Conservation (phyloP, 2,113 vertebrate genomes). For the Phalacrocorax aristotelis region DNA sequence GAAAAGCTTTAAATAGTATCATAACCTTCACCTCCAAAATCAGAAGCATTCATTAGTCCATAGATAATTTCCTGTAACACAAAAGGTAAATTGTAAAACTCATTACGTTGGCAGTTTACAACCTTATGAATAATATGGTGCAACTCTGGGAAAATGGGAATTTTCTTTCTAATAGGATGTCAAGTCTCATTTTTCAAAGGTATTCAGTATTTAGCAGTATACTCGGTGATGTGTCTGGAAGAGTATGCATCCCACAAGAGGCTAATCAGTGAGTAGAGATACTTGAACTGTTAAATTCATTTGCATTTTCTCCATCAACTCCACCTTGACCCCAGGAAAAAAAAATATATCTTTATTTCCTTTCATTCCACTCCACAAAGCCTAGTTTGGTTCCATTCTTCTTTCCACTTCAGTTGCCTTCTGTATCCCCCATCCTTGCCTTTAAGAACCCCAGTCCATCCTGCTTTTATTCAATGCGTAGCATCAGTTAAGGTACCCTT, state of each 20-base stretch:
- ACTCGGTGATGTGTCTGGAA: neutral
- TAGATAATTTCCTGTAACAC: neutral
- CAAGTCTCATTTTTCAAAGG: neutral
- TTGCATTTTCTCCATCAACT: neutral
- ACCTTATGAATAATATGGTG: neutral
- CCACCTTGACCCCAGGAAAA: neutral
- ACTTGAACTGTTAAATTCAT: neutral
- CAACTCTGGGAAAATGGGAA: neutral
- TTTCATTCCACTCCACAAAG: neutral
- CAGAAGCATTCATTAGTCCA: neutral
- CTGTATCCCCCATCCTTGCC: neutral
- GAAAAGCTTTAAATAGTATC: neutral
- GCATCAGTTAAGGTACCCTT: neutral
- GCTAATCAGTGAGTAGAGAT: neutral
- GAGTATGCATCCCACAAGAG: neutral
- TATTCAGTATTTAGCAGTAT: neutral
- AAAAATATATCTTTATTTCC: neutral
- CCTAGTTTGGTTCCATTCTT: neutral
- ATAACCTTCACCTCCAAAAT: neutral
- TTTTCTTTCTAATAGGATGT: neutral
- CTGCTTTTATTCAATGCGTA: neutral
- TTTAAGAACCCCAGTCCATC: neutral
- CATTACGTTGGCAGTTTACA: neutral
- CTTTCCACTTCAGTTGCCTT: neutral
- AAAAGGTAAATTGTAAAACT: neutral